phyloP scores from a whole-genome alignment of 2,113 vertebrate genomes.

The Gadus chalcogrammus region DNA sequence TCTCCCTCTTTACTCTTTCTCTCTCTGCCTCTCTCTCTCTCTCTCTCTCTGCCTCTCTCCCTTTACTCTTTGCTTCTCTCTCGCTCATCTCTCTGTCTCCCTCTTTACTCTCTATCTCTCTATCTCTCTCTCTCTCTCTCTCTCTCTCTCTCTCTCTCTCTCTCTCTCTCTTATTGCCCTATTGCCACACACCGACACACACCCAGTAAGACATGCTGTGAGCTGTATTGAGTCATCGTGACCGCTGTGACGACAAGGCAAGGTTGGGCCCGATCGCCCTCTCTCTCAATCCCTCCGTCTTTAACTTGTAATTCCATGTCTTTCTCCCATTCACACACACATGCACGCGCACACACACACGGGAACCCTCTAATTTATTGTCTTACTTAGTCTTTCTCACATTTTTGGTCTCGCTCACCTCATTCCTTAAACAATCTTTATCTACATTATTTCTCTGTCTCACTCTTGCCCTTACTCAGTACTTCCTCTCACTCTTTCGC shows the following conservation, averaged over 20 bases:
- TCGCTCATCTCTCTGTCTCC: not conserved
- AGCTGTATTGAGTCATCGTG: constrained; percentile 46
- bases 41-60: not conserved
- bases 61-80: not conserved
- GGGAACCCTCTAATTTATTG: too few species aligned
- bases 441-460: too few species aligned
- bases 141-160: constrained; percentile 3
- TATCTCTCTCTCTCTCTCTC: not conserved
- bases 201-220: not conserved
- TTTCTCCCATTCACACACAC: not conserved
- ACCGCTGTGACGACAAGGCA: constrained; percentile 31
- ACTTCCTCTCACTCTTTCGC: too few species aligned
- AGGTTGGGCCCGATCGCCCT: constrained; percentile 30
- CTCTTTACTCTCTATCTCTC: not conserved
- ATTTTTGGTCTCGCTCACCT: too few species aligned
- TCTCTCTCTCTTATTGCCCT: not conserved
- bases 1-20: not conserved
- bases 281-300: not conserved
- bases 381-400: not conserved
- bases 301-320: too few species aligned
- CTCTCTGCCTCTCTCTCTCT: constrained; percentile 1
- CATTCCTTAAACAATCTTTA: too few species aligned
- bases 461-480: too few species aligned
- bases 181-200: not conserved
- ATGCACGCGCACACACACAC: not conserved